Conservation (phyloP, 2,113 vertebrate species). For the Eudyptes chrysolophus region DNA sequence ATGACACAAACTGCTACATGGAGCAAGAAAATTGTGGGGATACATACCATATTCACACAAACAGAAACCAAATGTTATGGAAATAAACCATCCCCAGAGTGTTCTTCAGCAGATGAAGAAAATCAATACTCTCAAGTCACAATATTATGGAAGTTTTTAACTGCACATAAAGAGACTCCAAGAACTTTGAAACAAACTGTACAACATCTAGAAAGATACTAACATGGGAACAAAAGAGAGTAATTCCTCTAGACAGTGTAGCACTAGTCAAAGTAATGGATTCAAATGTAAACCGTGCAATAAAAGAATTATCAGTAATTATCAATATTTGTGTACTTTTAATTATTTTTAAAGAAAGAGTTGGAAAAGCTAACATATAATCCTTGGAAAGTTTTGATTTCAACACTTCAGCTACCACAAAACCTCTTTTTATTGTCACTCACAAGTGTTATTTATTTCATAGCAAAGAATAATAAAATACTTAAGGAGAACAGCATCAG, state of each 20-base stretch:
- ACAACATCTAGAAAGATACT: neutral
- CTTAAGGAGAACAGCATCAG: neutral
- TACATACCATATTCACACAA: neutral
- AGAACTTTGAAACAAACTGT: neutral
- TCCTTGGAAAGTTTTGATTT: neutral
- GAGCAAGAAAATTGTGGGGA: neutral
- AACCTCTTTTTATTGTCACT: neutral
- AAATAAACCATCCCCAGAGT: neutral
- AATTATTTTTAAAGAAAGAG: neutral
- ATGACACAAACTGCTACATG: neutral
- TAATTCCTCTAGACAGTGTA: neutral
- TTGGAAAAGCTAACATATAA: neutral
- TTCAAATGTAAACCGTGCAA: neutral
- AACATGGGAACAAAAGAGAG: neutral
- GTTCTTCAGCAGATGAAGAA: neutral
- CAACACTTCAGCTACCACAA: neutral
- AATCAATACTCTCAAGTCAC: neutral
- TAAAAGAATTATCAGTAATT: neutral
- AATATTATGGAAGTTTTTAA: neutral
- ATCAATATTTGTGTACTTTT: neutral
- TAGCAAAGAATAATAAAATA: neutral
- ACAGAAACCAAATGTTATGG: neutral
- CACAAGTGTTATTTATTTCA: neutral
- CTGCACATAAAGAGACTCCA: neutral
- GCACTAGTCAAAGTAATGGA: neutral